Evolutionary conservation across 1,140 invertebrate genomes (phyloP).

Genomic region (Plutomurus gul): DNA sequence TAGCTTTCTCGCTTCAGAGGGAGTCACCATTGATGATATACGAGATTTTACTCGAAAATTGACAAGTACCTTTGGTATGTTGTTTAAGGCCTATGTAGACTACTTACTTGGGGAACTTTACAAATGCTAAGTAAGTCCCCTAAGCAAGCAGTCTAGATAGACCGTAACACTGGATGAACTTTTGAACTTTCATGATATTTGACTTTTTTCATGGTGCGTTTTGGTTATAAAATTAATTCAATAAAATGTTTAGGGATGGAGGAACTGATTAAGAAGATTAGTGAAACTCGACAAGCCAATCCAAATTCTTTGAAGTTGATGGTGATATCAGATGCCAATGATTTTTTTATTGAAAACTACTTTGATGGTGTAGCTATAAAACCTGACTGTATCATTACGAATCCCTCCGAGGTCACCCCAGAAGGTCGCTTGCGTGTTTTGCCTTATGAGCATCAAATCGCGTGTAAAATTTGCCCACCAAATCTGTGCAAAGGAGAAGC

Average conservation of each 20-base stretch:
- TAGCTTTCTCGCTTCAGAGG: slow-evolving; percentile 36
- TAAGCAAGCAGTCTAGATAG: no score
- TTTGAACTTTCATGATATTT: not conserved
- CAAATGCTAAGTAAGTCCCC: no score
- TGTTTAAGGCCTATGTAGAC: not conserved
- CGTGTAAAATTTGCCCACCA: slow-evolving; percentile 41
- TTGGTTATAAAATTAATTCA: not conserved
- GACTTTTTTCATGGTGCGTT: not conserved
- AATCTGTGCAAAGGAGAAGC: slow-evolving; percentile 52
- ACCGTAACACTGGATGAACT: no score
- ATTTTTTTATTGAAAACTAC: slow-evolving; percentile 47
- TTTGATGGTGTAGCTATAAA: slow-evolving; percentile 24
- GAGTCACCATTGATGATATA: slow-evolving; percentile 32
- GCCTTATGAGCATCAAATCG: slow-evolving; percentile 45
- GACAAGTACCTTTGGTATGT: slow-evolving; percentile 37
- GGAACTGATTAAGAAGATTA: slow-evolving; percentile 38
- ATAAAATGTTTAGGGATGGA: slow-evolving; percentile 42
- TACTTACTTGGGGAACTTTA: no score
- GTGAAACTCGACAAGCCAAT: not conserved
- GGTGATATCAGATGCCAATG: slow-evolving; percentile 49
- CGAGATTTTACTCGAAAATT: not conserved
- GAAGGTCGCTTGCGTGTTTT: slow-evolving; percentile 26
- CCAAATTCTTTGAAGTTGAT: slow-evolving; percentile 10
- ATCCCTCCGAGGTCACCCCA: slow-evolving; percentile 27
- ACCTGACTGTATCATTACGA: slow-evolving; percentile 42